phyloP scores from a whole-genome alignment of 1,140 invertebrate genomes.

The Melitaea cinxia region DNA sequence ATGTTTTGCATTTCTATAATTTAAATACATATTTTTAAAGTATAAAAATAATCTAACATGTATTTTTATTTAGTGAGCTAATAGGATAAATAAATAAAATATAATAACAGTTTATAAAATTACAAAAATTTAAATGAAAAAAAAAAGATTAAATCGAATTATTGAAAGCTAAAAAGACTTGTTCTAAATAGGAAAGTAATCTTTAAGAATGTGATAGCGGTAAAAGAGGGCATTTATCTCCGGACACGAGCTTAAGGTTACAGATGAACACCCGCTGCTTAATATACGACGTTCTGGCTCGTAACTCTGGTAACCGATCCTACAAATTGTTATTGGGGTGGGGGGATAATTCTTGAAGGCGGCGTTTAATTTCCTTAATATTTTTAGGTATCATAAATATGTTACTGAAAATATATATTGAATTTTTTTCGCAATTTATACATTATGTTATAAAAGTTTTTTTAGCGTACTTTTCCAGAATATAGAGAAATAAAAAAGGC shows the following conservation, averaged over 20 bases:
- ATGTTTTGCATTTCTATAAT: no score
- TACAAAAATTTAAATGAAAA: no score
- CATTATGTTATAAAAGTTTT: no score
- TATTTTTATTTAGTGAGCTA: no score
- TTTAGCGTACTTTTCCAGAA: no score
- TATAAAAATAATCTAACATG: no score
- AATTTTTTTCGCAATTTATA: not conserved
- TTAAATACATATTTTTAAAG: no score
- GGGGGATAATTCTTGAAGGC: slow-evolving; percentile 26
- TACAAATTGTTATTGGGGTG: slow-evolving; percentile 36
- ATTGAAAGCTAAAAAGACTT: no score
- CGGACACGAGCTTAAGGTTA: slow-evolving; percentile 27
- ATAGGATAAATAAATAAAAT: no score
- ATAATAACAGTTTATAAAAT: no score
- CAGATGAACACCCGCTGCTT: slow-evolving; percentile 30
- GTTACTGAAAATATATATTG: not conserved
- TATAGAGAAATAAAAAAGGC: no score
- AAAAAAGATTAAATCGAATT: no score
- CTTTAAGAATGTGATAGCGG: slow-evolving; percentile 21
- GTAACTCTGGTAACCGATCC: slow-evolving; percentile 32
- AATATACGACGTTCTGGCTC: slow-evolving; percentile 36
- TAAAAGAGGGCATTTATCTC: slow-evolving; percentile 19
- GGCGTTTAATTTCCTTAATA: slow-evolving; percentile 13
- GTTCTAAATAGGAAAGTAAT: not conserved
- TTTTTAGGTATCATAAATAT: not conserved